Evolutionary conservation across 2,888 invertebrate genomes (phyloP), one percentile per base, ranked within the genome.

Genomic region (Nephrotoma guestfalica): DNA sequence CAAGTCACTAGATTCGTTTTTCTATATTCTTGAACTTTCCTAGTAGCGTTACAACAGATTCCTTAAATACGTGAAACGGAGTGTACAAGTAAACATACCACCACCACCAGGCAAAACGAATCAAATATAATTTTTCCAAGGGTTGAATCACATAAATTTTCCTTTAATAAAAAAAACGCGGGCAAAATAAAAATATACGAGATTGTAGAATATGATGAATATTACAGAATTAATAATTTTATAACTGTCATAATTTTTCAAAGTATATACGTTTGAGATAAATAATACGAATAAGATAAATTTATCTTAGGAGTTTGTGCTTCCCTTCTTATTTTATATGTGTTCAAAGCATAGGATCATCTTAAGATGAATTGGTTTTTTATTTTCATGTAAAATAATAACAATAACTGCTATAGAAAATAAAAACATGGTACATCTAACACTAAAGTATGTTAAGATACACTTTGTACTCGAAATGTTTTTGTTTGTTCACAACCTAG

Each of bases 221-320:
- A 84, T 84, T 42, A 42, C 42, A 41, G 42, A 84, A 42, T 84
- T 84, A 84, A 84, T 84, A 84, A 41, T 84, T 84, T 84, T 84
- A 84, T 84, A 84, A 41, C 41, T 84, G 84, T 84, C 84, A 84
- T 84, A 41, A 84, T 84, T 84, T 84, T 84, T 84, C 71, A 71
- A 71, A 71, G 71, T 30, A 71, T 30, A 30, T 30, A 30, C 4
- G 71, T 71, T 30, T 30, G 30, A 71, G 71, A 30, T 71, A 71
- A 30, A 71, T 71, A 30, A 30, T 71, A 30, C 71, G 30, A 30
- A 71, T 71, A 71, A 18, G 71, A 71, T 71, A 30, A 71, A 71
- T 30, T 71, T 71, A 2, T 30, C 71, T 71, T 13, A 13, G 11
- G 4, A 0, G 9, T 43, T 47, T 47, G 47, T n/a, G 11, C n/a